A percentile compares a stretch with the other conserved stretches of the same genome.
These are phyloP conservation scores for Leucozona laternaria DNA, from an alignment of 2,888 invertebrate species.

Conservation along the genomic window DNA sequence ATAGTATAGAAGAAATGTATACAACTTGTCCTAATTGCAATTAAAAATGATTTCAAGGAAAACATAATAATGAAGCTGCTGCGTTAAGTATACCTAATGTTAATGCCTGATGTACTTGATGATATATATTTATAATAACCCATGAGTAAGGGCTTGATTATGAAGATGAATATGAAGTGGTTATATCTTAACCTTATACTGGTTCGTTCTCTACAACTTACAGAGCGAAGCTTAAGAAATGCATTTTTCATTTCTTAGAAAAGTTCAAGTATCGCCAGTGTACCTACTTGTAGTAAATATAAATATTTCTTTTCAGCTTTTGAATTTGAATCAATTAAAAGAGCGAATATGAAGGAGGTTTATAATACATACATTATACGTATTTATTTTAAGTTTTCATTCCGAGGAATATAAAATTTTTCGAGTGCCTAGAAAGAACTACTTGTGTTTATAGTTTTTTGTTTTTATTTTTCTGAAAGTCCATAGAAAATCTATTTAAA, in stretches of 20 bases:
- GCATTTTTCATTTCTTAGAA: not conserved
- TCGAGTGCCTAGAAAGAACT: too few species aligned
- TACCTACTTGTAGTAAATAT: not conserved
- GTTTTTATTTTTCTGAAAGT: too few species aligned
- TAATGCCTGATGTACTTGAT: conserved; percentile 22
- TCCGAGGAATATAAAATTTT: too few species aligned
- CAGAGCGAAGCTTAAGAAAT: not conserved
- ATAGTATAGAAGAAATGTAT: not conserved
- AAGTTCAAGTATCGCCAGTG: not conserved
- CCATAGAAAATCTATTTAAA: too few species aligned
- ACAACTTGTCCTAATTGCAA: conserved; percentile 60
- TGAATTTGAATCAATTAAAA: not conserved
- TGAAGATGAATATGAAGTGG: conserved; percentile 14
- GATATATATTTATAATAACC: not conserved
- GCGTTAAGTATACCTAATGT: conserved; percentile 31
- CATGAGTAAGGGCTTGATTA: conserved; percentile 4
- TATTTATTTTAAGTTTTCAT: too few species aligned
- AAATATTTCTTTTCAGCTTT: not conserved
- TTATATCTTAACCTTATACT: conserved; percentile 5
- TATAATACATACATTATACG: too few species aligned
- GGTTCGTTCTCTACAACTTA: not conserved
- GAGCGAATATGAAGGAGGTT: too few species aligned
- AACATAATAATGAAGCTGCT: conserved; percentile 43
- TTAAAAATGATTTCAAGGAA: conserved; percentile 62
- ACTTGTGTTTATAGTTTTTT: too few species aligned